These are phyloP conservation scores for Drosophila nr. perissopoda DNA, from an alignment of 2,888 invertebrate species.

Conservation along the genomic window DNA sequence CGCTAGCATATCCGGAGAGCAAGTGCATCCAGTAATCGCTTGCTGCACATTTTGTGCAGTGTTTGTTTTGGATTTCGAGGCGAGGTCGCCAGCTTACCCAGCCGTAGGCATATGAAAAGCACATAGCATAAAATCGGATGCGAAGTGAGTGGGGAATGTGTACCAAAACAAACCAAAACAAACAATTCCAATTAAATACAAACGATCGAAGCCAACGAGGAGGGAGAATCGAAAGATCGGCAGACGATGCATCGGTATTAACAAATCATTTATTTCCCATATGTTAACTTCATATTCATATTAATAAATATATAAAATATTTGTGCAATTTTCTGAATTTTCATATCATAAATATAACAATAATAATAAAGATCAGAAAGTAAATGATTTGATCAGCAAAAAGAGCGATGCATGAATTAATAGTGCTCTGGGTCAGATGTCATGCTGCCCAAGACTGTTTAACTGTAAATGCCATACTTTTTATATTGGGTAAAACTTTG, in stretches of 20 bases:
- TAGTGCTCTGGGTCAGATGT: background rate
- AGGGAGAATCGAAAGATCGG: background rate
- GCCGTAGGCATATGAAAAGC: constrained; percentile 19
- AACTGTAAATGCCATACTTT: background rate
- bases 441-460: background rate
- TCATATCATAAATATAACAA: background rate
- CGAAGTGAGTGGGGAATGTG: constrained; percentile 26
- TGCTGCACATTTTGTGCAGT: constrained; percentile 12
- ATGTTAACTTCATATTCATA: background rate
- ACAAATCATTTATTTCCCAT: background rate
- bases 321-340: background rate
- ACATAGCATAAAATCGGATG: constrained; percentile 19
- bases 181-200: constrained; percentile 19
- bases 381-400: background rate
- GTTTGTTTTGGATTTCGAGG: constrained; percentile 22
- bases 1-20: constrained; percentile 19
- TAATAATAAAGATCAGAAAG: background rate
- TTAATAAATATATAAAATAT: background rate
- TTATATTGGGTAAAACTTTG: background rate
- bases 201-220: background rate
- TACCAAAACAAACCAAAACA: constrained; percentile 29
- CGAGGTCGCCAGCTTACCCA: constrained; percentile 45
- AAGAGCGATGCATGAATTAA: background rate
- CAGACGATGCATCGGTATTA: background rate
- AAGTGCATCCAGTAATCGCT: constrained; percentile 35